These are phyloP conservation scores for Pteruthius melanotis DNA, from an alignment of 2,113 vertebrate species.

Conservation along the genomic window DNA sequence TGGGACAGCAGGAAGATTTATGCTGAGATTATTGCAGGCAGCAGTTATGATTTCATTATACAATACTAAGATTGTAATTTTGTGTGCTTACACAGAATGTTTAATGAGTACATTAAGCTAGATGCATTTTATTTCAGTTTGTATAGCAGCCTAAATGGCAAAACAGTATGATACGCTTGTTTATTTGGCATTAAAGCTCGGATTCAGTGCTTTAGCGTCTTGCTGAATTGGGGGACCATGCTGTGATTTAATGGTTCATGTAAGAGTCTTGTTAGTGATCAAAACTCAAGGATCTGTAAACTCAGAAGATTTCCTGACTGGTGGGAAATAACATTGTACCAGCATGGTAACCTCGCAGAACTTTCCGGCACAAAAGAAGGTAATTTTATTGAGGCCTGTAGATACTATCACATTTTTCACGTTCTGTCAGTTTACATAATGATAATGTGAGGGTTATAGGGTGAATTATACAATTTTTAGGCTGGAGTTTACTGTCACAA, in stretches of 20 bases:
- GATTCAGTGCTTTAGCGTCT: not conserved
- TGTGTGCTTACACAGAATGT: not conserved
- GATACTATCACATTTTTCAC: not conserved
- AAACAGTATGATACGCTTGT: not conserved
- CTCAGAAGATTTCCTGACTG: not conserved
- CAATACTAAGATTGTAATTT: conserved; percentile 18
- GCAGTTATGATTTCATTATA: conserved; percentile 26
- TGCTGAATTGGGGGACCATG: not conserved
- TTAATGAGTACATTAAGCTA: conserved; percentile 30
- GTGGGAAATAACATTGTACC: not conserved
- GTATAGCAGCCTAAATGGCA: conserved; percentile 8
- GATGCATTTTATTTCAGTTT: conserved; percentile 20
- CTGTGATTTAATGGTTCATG: conserved; percentile 19
- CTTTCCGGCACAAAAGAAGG: not conserved
- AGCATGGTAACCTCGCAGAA: not conserved
- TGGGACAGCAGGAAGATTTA: conserved; percentile 13
- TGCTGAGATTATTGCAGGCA: conserved; percentile 4
- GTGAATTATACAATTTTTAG: not conserved
- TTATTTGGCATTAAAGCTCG: not conserved
- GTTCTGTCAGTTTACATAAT: fast-evolving
- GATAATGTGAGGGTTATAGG: not conserved
- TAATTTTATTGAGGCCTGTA: not conserved
- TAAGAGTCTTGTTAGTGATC: not conserved
- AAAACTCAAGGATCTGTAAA: not conserved
- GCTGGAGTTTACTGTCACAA: not conserved